These are phyloP conservation scores for Aplodontia rufa DNA, from an alignment of 2,113 vertebrate genomes.

Conservation along the genomic window DNA sequence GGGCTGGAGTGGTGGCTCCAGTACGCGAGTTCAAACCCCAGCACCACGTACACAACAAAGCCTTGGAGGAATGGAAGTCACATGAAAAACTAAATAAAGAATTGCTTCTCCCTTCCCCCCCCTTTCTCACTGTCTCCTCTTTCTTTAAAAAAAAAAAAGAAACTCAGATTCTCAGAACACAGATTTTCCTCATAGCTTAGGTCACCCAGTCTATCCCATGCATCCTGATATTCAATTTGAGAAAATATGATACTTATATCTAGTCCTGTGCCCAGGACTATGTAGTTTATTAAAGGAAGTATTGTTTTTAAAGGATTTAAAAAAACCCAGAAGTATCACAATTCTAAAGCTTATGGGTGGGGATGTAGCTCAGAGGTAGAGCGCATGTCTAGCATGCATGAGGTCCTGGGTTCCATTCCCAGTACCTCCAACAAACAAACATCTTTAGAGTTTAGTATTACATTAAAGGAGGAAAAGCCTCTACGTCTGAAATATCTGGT, in stretches of 20 bases:
- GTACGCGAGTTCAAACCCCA: too few species aligned
- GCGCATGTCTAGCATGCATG: too few species aligned
- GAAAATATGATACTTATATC: neutral
- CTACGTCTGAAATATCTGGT: slow-evolving; percentile 9
- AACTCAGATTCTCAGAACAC: neutral
- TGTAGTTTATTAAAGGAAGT: slow-evolving; percentile 31
- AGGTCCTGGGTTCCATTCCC: too few species aligned
- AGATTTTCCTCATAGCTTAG: neutral
- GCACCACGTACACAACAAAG: too few species aligned
- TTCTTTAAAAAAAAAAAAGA: too few species aligned
- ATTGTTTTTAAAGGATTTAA: neutral
- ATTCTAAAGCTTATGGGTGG: neutral
- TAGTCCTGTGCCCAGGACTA: neutral
- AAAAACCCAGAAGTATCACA: neutral
- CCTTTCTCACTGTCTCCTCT: too few species aligned
- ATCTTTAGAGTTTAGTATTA: neutral
- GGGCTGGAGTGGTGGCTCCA: too few species aligned
- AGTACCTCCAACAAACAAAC: neutral
- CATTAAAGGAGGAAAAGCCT: neutral
- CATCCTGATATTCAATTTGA: neutral
- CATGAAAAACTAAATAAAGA: too few species aligned
- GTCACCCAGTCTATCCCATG: neutral
- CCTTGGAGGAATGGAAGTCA: too few species aligned
- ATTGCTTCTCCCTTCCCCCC: too few species aligned
- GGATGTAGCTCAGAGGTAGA: neutral